phyloP scores from a whole-genome alignment of 2,888 invertebrate genomes.

The Ichneumon xanthorius region DNA sequence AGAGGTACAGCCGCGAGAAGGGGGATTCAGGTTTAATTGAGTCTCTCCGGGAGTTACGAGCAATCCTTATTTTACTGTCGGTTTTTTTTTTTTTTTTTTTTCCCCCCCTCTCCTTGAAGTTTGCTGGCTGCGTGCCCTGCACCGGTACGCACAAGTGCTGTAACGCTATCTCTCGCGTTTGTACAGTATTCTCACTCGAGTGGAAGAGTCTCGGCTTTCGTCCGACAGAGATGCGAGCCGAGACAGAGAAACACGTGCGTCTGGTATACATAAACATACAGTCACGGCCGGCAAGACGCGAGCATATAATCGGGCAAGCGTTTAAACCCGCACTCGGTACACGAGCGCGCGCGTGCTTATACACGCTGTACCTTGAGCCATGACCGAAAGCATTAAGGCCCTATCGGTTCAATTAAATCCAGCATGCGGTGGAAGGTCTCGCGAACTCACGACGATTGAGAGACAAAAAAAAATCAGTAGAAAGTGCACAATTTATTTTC shows the following conservation, averaged over 20 bases:
- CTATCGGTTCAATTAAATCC: constrained; percentile 60
- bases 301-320: constrained; percentile 44
- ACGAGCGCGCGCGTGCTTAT: not conserved
- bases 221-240: constrained; percentile 28
- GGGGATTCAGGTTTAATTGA: constrained; percentile 64
- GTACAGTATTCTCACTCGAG: constrained; percentile 27
- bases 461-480: not conserved
- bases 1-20: constrained; percentile 32
- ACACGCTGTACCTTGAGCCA: constrained; percentile 34
- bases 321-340: constrained; percentile 27
- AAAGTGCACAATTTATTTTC: constrained; percentile 31
- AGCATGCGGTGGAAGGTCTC: constrained; percentile 9
- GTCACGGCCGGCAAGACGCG: constrained; percentile 4
- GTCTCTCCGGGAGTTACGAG: constrained; percentile 64
- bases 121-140: constrained; percentile 10
- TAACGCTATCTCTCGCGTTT: constrained; percentile 31
- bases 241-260: constrained; percentile 39
- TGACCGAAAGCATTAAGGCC: constrained; percentile 49
- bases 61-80: constrained; percentile 50
- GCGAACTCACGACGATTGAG: not conserved
- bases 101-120: not conserved
- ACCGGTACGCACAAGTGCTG: constrained; percentile 29
- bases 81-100: constrained; percentile 5
- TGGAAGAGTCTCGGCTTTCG: constrained; percentile 56
- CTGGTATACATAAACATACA: constrained; percentile 50